A percentile compares a stretch with the other conserved stretches of the same genome.
These are phyloP conservation scores for Tolypeutes matacus DNA, from an alignment of 2,797 vertebrate species.

Conservation along the genomic window DNA sequence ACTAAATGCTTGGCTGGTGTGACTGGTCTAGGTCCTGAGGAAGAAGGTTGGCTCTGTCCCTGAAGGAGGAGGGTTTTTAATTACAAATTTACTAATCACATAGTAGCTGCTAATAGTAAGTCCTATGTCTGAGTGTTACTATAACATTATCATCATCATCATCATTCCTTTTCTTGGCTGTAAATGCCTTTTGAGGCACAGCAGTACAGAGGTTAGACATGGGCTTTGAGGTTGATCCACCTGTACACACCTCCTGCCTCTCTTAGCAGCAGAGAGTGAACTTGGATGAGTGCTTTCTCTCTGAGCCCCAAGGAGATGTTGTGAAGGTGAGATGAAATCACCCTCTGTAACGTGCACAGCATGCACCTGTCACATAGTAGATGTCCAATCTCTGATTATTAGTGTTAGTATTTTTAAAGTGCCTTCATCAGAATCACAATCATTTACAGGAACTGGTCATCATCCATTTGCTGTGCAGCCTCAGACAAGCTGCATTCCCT, in stretches of 20 bases:
- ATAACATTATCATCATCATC: accelerated
- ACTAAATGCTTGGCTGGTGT: neutral
- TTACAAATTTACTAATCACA: no score
- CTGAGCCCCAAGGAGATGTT: neutral
- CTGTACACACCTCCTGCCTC: neutral
- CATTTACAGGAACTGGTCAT: neutral
- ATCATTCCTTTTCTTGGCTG: neutral
- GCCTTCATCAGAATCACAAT: neutral
- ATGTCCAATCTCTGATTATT: neutral
- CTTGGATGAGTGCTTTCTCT: no score
- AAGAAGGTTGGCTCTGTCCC: neutral
- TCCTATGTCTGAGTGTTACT: neutral
- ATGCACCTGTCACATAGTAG: neutral
- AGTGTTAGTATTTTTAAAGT: neutral
- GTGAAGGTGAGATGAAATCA: neutral
- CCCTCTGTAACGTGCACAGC: neutral
- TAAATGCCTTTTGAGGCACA: neutral
- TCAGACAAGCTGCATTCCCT: neutral
- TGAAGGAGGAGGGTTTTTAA: neutral
- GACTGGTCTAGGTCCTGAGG: neutral
- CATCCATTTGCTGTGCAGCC: neutral
- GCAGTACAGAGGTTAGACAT: no score
- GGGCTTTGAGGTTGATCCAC: neutral
- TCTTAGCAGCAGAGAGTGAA: neutral
- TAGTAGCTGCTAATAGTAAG: neutral